Base-by-base conservation (phyloP, 1,140 invertebrate genomes). In the Carposina sasakii region DNA sequence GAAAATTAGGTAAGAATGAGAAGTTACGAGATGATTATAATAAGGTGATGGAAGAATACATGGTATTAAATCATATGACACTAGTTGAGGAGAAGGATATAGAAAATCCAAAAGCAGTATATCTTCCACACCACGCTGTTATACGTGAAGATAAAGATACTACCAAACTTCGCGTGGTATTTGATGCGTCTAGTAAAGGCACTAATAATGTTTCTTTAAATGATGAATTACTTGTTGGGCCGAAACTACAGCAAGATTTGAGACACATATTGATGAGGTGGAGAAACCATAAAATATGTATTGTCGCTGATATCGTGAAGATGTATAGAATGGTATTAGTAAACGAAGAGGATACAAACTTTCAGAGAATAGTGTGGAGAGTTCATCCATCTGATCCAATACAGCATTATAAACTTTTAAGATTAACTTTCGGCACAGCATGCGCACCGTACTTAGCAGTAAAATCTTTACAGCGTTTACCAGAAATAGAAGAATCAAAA, bases 341-440 rank as follows among this genome's bases (percentile, higher is more conserved):
- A 5, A 22, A 57, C 31, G 9, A 42, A 6, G 48, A 65, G 10
- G 50, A 76, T 21, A 34, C 28, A 15, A 33, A 58, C 19, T 63
- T 57, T 20, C 71, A 81, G 52, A 43, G 63, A 40, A 75, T 85
- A 26, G 33, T 78, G 1, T 81, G 77, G 72, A 46, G 67, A 45
- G 9, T 21, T 16, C 13, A 39, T 28, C n/a, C 48, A 17, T 12
- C 12, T n/a, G 17, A 1, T 36, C 28, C 52, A 30, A 24, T 70
- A 1, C 39, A 71, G 20, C 52, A 67, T 16, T 67, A 61, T 44
- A 24, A 52, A 43, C 24, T 78, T 15, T 41, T 52, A 16, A 73
- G 57, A 2, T 45, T 70, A 8, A 66, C 61, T 12, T 75, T 60
- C 45, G 62, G 71, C 37, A 58, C 60, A 21, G 26, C 44, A 28